phyloP scores from a whole-genome alignment of 2,113 vertebrate genomes.

The Takifugu bimaculatus region DNA sequence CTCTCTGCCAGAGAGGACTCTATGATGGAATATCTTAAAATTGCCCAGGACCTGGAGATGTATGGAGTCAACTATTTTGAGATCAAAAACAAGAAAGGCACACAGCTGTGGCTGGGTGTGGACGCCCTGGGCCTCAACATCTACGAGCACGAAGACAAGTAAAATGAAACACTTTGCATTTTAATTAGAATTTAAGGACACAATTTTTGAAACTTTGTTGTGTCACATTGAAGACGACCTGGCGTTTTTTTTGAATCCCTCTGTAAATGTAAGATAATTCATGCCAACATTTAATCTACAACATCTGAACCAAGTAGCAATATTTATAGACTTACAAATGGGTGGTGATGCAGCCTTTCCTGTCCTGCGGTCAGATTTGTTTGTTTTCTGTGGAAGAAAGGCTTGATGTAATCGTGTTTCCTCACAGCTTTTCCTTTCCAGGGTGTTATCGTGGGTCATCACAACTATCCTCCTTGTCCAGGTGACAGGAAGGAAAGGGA shows the following conservation, averaged over 20 bases:
- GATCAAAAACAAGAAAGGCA: conserved; percentile 98
- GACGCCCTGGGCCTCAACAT: conserved; percentile 97
- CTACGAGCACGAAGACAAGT: conserved; percentile 97
- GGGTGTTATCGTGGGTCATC: conserved; percentile 17
- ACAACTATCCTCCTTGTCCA: background rate
- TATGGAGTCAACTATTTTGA: conserved; percentile 99
- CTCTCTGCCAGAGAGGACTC: conserved; percentile 85
- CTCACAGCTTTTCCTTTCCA: conserved; percentile 9
- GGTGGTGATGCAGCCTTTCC: conserved; percentile 32
- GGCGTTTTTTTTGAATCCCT: too few relatives aligned
- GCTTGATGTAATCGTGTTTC: conserved; percentile 20
- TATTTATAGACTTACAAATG: conserved; percentile 22
- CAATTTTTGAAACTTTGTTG: too few relatives aligned
- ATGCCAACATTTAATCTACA: background rate
- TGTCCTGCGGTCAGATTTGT: conserved; percentile 12
- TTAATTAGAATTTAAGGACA: too few relatives aligned
- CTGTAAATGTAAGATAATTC: too few relatives aligned
- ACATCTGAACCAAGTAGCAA: background rate
- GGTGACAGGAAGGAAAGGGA: background rate
- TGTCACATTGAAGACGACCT: too few relatives aligned
- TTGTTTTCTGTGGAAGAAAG: background rate
- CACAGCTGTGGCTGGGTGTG: conserved; percentile 94
- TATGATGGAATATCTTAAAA: conserved; percentile 98
- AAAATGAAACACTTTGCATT: conserved; percentile 45
- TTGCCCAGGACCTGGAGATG: conserved; percentile 97